These are phyloP conservation scores for Cephus pygmeus DNA, from an alignment of 2,888 invertebrate species.

Conservation along the genomic window DNA sequence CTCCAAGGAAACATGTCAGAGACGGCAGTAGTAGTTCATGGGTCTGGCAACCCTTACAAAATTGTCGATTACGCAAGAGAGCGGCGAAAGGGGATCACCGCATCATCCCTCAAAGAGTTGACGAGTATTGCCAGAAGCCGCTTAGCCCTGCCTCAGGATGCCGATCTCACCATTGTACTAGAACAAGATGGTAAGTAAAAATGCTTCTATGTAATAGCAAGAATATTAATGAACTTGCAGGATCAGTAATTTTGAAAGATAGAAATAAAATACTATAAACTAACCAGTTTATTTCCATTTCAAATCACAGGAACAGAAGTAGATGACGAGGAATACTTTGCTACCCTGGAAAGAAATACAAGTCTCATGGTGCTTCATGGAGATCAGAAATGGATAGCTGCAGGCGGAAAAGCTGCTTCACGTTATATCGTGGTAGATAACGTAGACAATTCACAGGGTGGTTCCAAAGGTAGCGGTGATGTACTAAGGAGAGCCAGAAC, in stretches of 20 bases:
- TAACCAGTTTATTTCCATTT: background rate
- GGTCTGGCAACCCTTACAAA: constrained; percentile 76
- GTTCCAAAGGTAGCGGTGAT: constrained; percentile 38
- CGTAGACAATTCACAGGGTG: constrained; percentile 50
- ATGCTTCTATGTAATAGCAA: background rate
- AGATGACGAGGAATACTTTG: constrained; percentile 95
- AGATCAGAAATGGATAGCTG: constrained; percentile 79
- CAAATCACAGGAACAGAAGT: constrained; percentile 80
- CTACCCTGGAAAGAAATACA: constrained; percentile 88
- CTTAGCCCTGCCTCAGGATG: constrained; percentile 73
- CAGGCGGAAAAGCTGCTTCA: constrained; percentile 53
- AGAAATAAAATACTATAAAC: background rate
- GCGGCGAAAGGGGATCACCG: constrained; percentile 85
- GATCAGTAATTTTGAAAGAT: background rate
- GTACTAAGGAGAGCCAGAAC: constrained; percentile 44
- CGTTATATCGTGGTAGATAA: constrained; percentile 54
- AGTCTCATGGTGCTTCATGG: constrained; percentile 84
- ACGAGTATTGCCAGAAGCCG: constrained; percentile 81
- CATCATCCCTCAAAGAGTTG: constrained; percentile 82
- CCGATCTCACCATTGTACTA: constrained; percentile 80
- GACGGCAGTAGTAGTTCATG: constrained; percentile 43
- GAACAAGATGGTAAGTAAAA: constrained; percentile 78
- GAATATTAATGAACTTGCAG: background rate
- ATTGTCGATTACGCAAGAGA: constrained; percentile 84
- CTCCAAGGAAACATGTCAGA: constrained; percentile 31